Conservation (phyloP, 1,140 invertebrate species). For the Halyomorpha halys region DNA sequence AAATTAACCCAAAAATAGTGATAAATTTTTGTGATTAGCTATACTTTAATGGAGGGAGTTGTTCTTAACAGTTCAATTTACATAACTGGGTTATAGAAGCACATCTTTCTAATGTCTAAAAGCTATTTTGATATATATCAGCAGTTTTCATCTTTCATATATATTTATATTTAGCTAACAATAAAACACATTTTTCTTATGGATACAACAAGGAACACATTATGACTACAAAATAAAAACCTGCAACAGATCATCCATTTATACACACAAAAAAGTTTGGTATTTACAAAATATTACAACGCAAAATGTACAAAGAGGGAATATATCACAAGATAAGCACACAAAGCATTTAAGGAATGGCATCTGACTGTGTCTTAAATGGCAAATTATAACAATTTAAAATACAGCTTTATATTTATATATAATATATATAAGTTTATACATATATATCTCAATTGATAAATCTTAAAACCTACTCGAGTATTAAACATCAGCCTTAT, state of each 20-base stretch:
- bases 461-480: conserved; percentile 13
- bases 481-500: conserved; percentile 19
- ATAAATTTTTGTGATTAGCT: background rate
- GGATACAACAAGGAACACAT: conserved; percentile 23
- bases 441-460: conserved; percentile 10
- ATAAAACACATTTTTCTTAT: conserved; percentile 20
- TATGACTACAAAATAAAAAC: conserved; percentile 22
- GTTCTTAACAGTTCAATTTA: conserved; percentile 19
- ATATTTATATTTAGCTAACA: conserved; percentile 17
- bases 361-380: conserved; percentile 25
- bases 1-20: conserved; percentile 1
- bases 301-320: conserved; percentile 31
- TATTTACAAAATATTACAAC: conserved; percentile 34
- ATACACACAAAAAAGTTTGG: conserved; percentile 23
- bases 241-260: conserved; percentile 12
- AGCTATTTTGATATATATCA: conserved; percentile 17
- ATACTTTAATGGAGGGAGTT: conserved; percentile 19
- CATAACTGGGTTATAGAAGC: conserved; percentile 13
- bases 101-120: conserved; percentile 18
- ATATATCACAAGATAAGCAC: conserved; percentile 26
- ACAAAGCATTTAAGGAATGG: conserved; percentile 23
- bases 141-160: conserved; percentile 16
- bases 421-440: conserved; percentile 3
- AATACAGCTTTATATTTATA: conserved; percentile 12
- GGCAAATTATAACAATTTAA: conserved; percentile 13